Evolutionary conservation across 2,797 vertebrate species (phyloP), one percentile per base, ranked within the genome.

Genomic region (Sardinella longiceps): DNA sequence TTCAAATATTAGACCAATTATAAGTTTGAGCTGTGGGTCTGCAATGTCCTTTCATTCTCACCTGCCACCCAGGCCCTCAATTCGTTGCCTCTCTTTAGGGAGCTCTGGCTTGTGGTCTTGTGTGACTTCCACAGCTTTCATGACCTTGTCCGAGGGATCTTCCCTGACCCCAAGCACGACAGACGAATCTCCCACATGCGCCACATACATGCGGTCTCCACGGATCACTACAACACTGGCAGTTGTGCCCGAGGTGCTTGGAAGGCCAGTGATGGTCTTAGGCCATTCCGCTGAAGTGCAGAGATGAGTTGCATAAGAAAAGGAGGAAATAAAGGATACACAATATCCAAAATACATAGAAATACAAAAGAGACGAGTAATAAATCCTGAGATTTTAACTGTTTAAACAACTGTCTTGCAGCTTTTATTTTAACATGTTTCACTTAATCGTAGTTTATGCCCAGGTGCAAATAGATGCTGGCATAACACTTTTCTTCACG

Each of bases 101-200:
- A 98, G 97, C 83, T 99, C 98, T 0, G 98, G 98, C 81, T 99
- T 99, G 91, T 99, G 98, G 87, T 99, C 98, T 90, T 98, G 97
- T 0, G 98, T 99, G 86, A 99, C 94, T 93, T 99, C 98, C 85
- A 99, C 95, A 0, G 98, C 97, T 92, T 97, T 95, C 82, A 99
- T 90, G 6, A 94, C 95, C 88, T 97, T 95, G 0, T 97, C 97
- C 25, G 96, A 96, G 43, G 96, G 96, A 83, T 97, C 95, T 56
- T 97, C 97, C 86, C 97, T 96, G 82, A 98, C 94, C 48, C 98
- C 98, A n/a, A 99, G 94, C 87, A 99, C 98, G 37, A 99, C 98
- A 0, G 97, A 98, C 0, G 98, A 99, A 90, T 99, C 98, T 0
- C 98, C 98, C 0, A 99, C 98, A 0, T 99, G 98, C 11, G 98